phyloP scores from a whole-genome alignment of 2,888 invertebrate species.

The Gymnosoma rotundatum region DNA sequence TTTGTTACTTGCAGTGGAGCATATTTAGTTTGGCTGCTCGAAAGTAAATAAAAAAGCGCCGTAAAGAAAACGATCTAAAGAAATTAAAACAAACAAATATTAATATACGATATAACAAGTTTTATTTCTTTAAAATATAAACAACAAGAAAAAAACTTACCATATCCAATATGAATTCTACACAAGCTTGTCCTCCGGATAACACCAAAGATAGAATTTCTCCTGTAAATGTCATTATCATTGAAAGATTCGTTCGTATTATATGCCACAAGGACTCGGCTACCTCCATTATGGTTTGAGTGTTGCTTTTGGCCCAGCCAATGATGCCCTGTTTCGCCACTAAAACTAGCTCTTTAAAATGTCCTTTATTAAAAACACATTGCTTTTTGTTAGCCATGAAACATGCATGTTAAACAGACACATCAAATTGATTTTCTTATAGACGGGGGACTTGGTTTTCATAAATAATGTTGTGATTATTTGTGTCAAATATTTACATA shows the following conservation, averaged over 20 bases:
- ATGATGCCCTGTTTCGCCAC: slow-evolving; percentile 85
- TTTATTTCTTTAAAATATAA: not conserved
- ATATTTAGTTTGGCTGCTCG: slow-evolving; percentile 92
- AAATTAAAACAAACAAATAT: slow-evolving; percentile 77
- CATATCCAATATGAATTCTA: slow-evolving; percentile 92
- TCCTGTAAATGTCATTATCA: slow-evolving; percentile 92
- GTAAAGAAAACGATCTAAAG: slow-evolving; percentile 96
- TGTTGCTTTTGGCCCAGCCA: slow-evolving; percentile 93
- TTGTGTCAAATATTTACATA: slow-evolving; percentile 10
- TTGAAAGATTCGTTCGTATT: slow-evolving; percentile 94
- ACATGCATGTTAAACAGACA: slow-evolving; percentile 73
- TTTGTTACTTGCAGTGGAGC: slow-evolving; percentile 96
- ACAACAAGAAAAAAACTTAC: slow-evolving; percentile 83
- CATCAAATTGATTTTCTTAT: slow-evolving; percentile 41
- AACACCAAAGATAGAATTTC: slow-evolving; percentile 93
- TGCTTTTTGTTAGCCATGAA: slow-evolving; percentile 79
- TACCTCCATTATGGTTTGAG: slow-evolving; percentile 93
- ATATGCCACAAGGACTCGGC: slow-evolving; percentile 94
- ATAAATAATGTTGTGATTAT: slow-evolving; percentile 4
- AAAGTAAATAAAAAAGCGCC: slow-evolving; percentile 96
- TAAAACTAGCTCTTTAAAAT: slow-evolving; percentile 83
- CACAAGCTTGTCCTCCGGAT: slow-evolving; percentile 94
- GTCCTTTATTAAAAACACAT: slow-evolving; percentile 82
- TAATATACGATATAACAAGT: not conserved
- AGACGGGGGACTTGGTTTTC: slow-evolving; percentile 57